Conservation (phyloP, 2,888 invertebrate genomes). For the Spodoptera picta region DNA sequence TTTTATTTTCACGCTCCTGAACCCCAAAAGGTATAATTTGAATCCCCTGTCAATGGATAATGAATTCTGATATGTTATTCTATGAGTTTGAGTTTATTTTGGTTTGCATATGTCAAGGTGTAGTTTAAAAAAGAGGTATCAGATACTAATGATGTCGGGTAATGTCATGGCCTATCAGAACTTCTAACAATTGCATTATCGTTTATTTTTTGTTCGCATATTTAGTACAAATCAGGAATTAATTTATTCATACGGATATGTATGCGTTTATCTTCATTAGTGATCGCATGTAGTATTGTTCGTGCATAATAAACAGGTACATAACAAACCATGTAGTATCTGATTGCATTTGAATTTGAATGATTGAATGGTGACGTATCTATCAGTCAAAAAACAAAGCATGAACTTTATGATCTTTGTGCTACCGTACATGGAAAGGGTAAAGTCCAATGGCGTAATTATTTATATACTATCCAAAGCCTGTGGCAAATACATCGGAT, state of each 20-base stretch:
- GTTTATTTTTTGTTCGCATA: background rate
- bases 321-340: too few species aligned
- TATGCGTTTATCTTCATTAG: too few species aligned
- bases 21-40: constrained; percentile 34
- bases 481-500: too few species aligned
- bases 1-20: constrained; percentile 57
- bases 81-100: constrained; percentile 2
- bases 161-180: constrained; percentile 50
- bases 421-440: too few species aligned
- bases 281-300: too few species aligned
- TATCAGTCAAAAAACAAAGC: too few species aligned
- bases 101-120: constrained; percentile 36
- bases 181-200: constrained; percentile 23
- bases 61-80: constrained; percentile 13
- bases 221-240: background rate
- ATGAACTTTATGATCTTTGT: too few species aligned
- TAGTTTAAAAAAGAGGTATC: constrained; percentile 11
- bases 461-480: too few species aligned
- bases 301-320: too few species aligned
- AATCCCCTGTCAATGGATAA: constrained; percentile 20
- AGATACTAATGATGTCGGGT: constrained; percentile 38
- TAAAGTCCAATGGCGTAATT: too few species aligned
- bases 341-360: too few species aligned
- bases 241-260: background rate
- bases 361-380: too few species aligned